These are phyloP conservation scores for Acleris cristana DNA, from an alignment of 2,888 invertebrate genomes.

Conservation along the genomic window DNA sequence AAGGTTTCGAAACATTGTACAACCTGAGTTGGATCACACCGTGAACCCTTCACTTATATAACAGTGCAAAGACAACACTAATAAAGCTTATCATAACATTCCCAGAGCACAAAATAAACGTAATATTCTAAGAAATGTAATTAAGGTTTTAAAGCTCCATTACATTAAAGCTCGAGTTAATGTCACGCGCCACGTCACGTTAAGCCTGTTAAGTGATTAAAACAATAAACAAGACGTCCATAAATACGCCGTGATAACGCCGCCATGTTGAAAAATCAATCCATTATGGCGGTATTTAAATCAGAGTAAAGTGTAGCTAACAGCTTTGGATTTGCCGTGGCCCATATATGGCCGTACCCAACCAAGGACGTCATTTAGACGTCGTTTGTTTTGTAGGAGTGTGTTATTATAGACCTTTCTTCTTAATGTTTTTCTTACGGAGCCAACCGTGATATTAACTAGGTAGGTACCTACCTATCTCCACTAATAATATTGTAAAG, in stretches of 20 bases:
- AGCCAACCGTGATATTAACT: too few relatives aligned
- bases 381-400: too few relatives aligned
- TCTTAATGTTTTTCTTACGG: too few relatives aligned
- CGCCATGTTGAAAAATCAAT: slow-evolving; percentile 7
- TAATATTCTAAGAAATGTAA: background rate
- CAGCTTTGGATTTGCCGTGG: slow-evolving; percentile 6
- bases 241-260: slow-evolving; percentile 24
- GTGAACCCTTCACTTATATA: too few relatives aligned
- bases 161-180: slow-evolving; percentile 9
- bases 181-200: slow-evolving; percentile 11
- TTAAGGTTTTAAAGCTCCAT: slow-evolving; percentile 7
- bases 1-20: too few relatives aligned
- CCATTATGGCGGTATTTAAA: slow-evolving; percentile 24
- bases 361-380: slow-evolving; percentile 6
- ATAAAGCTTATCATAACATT: too few relatives aligned
- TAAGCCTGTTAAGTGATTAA: slow-evolving; percentile 29
- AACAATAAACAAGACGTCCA: slow-evolving; percentile 17
- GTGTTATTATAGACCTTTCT: too few relatives aligned
- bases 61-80: too few relatives aligned
- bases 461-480: too few relatives aligned
- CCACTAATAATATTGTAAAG: too few relatives aligned
- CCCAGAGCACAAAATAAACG: too few relatives aligned
- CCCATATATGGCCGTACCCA: slow-evolving; percentile 1
- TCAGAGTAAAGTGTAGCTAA: slow-evolving; percentile 24
- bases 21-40: too few relatives aligned